Evolutionary conservation across 2,888 invertebrate genomes (phyloP), one percentile per base, ranked within the genome.

Genomic region (Syritta pipiens): DNA sequence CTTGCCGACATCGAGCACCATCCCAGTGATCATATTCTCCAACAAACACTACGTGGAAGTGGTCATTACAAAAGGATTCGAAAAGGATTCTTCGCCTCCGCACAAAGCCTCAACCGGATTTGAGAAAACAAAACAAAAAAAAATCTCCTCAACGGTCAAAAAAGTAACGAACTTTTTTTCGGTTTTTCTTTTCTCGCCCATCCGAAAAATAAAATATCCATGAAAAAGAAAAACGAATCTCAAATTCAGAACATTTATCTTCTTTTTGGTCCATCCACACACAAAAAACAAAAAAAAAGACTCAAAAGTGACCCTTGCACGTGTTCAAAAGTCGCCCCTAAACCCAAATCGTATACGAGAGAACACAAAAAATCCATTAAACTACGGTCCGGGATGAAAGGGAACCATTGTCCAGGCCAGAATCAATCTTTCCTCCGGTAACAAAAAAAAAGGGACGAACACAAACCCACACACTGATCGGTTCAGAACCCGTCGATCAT

Each of bases 321-420:
- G 79, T 79, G 79, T 79, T 79, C 79, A 79, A 74, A 79, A n/a
- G n/a, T 74, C 74, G 62, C 48, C 68, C 60, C 67, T 51, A 62
- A 79, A 67, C 65, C 79, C 57, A 49, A 67, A 62, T 67, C 62
- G 53, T 60, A 79, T 62, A 14, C 35, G 60, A 42, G n/a, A n/a
- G 46, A 74, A 72, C 74, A 68, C 26, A 72, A 74, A 79, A 79
- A 74, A 74, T 79, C 79, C 79, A 79, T 79, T 79, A 74, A 60
- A 77, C 40, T 71, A 65, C 71, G 65, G 22, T 60, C 55, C 59
- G 17, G n/a, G 26, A 63, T 77, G 63, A 71, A 59, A 67, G 77
- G 37, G 46, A 53, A 26, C 59, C 77, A 76, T 71, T 71, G 71
- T 71, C 71, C 65, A 71, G 65, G 40, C 37, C 37, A 17, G 32